phyloP scores from a whole-genome alignment of 2,113 vertebrate species.

The Burhinus oedicnemus region DNA sequence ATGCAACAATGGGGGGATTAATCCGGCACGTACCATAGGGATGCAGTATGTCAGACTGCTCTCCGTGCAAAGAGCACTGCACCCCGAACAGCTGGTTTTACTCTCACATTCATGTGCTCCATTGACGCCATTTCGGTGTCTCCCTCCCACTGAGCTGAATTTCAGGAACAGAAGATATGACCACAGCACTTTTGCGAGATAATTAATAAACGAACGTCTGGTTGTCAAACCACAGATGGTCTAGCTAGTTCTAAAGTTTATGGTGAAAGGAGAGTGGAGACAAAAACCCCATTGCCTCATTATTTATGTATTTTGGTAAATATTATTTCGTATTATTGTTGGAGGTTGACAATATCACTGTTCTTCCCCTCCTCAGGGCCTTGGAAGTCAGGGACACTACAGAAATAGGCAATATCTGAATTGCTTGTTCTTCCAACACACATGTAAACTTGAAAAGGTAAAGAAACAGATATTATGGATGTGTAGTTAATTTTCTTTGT shows the following conservation, averaged over 20 bases:
- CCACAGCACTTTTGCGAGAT: background rate
- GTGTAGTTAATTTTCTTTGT: background rate
- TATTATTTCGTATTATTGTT: background rate
- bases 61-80: rapidly evolving
- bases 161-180: background rate
- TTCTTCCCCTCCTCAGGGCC: background rate
- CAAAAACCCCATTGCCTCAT: background rate
- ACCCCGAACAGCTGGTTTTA: background rate
- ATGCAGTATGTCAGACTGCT: background rate
- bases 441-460: background rate
- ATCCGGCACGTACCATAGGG: rapidly evolving
- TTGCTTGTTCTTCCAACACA: background rate
- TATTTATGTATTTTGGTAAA: constrained; percentile 13
- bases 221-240: background rate
- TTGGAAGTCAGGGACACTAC: background rate
- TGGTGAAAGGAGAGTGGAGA: background rate
- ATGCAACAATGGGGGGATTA: background rate
- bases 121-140: background rate
- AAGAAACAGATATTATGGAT: background rate
- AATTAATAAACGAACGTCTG: background rate
- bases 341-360: background rate
- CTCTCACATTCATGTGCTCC: rapidly evolving
- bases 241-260: background rate
- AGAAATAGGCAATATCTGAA: background rate
- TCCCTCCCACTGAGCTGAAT: background rate